Evolutionary conservation across 2,113 vertebrate species (phyloP), one percentile per base, ranked within the genome.

Genomic region (Mesembrinibis cayennensis): DNA sequence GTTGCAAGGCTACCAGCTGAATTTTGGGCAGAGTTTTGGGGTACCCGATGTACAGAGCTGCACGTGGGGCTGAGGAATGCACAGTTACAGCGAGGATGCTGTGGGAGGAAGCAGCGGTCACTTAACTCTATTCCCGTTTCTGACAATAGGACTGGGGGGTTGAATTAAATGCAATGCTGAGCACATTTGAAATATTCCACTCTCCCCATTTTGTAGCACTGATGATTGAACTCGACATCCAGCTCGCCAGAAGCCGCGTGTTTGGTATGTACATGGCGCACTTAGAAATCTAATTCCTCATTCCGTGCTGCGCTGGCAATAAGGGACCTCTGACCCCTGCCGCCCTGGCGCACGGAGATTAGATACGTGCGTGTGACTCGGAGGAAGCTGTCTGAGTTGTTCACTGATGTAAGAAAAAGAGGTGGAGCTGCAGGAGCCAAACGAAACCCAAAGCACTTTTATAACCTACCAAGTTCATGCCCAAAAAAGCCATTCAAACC

Each of bases 391-490:
- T 16, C 81, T 21, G 2, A 44, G 90, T 42, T 82, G 8, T 27
- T 73, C 90, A 15, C 62, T 8, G 8, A 13, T 77, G 62, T 20
- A 30, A 58, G 79, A 25, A 55, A 79, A 79, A 95, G 78, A 91
- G 82, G 58, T 87, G 71, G n/a, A 95, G 79, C 82, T 74, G 71
- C 90, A 92, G 82, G 88, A 95, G 79, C 71, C 72, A 32, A 78
- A 61, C 0, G 6, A 90, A 97, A 63, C 72, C 82, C 67, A 12
- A 40, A 90, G 82, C 88, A 63, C 71, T 97, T 96, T 45, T 30
- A 44, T 81, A 73, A 89, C 50, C 79, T 32, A 52, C 63, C 67
- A 81, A 84, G 67, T 78, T 74, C 69, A 1, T 67, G 63, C 50
- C 89, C 80, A 4, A 66, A 91, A 93, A 87, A 86, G 38, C 63